Conservation (phyloP, 1,140 invertebrate genomes). For the Papilio machaon region DNA sequence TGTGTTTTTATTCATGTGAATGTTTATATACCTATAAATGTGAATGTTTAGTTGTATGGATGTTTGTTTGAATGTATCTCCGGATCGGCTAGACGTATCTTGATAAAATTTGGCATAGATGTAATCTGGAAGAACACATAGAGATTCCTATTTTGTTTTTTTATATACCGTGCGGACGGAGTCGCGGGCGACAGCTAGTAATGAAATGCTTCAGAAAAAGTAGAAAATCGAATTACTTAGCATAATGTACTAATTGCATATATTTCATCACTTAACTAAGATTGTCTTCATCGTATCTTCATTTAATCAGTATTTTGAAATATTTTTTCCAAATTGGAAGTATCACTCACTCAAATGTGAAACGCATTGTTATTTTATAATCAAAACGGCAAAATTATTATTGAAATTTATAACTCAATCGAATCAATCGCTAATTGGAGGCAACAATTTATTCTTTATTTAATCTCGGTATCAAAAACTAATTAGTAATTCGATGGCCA, state of each 20-base stretch:
- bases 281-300: background rate
- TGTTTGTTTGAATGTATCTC: too few relatives aligned
- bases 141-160: too few relatives aligned
- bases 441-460: constrained; percentile 17
- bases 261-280: background rate
- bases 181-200: too few relatives aligned
- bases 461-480: constrained; percentile 32
- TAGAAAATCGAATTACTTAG: too few relatives aligned
- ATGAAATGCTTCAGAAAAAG: too few relatives aligned
- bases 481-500: constrained; percentile 24
- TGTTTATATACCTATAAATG: too few relatives aligned
- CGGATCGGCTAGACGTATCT: too few relatives aligned
- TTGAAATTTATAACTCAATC: constrained; percentile 27
- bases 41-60: too few relatives aligned
- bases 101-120: too few relatives aligned
- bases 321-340: background rate
- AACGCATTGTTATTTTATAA: background rate
- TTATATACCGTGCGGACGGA: too few relatives aligned
- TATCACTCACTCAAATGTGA: background rate
- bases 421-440: constrained; percentile 31
- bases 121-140: too few relatives aligned
- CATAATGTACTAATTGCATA: too few relatives aligned
- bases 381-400: constrained; percentile 17
- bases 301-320: background rate
- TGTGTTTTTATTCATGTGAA: background rate